Percentiles rank a stretch among this genome's conserved stretches.
Evolutionary conservation across 2,888 invertebrate species (phyloP).

Genomic region (Salpingus planirostris): DNA sequence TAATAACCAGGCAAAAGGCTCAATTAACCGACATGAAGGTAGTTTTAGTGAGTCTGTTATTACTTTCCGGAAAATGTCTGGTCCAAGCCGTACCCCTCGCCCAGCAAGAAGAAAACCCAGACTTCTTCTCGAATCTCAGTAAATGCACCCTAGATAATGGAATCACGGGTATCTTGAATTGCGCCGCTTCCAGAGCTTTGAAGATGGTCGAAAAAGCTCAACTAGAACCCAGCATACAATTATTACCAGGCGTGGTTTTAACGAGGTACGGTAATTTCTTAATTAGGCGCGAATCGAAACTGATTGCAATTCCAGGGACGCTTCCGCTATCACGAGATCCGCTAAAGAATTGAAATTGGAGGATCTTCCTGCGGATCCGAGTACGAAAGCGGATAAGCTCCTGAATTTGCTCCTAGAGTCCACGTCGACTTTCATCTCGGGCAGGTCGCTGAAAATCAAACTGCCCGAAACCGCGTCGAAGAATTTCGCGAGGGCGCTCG

Average conservation of each 20-base stretch:
- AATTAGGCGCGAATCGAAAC: background rate
- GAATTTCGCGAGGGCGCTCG: conserved; percentile 60
- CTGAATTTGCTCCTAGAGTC: conserved; percentile 49
- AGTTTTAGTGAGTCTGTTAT: no score
- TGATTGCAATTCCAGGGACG: background rate
- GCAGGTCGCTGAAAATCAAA: conserved; percentile 60
- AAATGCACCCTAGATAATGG: conserved; percentile 13
- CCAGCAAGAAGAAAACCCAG: conserved; percentile 8
- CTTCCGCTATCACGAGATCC: conserved; percentile 3
- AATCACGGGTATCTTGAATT: conserved; percentile 35
- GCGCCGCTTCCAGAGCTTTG: conserved; percentile 48
- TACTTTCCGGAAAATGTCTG: no score
- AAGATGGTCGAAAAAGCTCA: conserved; percentile 1
- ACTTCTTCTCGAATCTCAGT: no score
- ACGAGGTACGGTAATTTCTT: conserved; percentile 39
- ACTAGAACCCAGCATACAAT: conserved; percentile 1
- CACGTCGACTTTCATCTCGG: conserved; percentile 48
- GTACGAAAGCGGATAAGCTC: conserved; percentile 48
- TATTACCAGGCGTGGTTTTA: conserved; percentile 33
- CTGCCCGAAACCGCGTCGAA: conserved; percentile 55
- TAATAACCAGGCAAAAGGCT: no score
- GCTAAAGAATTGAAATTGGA: conserved; percentile 19
- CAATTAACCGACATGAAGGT: no score
- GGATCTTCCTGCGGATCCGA: conserved; percentile 32
- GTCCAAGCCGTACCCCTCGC: no score